A percentile compares a stretch with the other conserved stretches of the same genome.
phyloP scores from a whole-genome alignment of 2,888 invertebrate genomes.

The Tetramorium bicarinatum region DNA sequence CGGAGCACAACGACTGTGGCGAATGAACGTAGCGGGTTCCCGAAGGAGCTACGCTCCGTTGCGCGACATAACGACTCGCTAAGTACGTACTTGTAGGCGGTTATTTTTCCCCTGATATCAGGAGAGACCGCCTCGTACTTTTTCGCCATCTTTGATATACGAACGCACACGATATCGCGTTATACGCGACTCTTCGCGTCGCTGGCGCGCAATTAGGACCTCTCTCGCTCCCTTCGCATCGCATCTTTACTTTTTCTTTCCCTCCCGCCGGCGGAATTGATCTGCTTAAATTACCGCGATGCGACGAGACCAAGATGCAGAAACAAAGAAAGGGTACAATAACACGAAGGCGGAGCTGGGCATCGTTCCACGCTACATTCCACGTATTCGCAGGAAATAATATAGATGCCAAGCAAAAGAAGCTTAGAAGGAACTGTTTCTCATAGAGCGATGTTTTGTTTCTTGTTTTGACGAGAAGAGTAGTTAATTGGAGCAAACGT shows the following conservation, averaged over 20 bases:
- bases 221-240: slow-evolving; percentile 10
- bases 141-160: slow-evolving; percentile 72
- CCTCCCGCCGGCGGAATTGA: slow-evolving; percentile 57
- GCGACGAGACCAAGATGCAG: slow-evolving; percentile 2
- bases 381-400: neutral
- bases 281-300: slow-evolving; percentile 59
- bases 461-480: neutral
- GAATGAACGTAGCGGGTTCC: slow-evolving; percentile 63
- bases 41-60: slow-evolving; percentile 84
- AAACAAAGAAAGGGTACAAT: slow-evolving; percentile 25
- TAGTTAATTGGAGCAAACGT: neutral
- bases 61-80: slow-evolving; percentile 81
- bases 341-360: slow-evolving; percentile 8
- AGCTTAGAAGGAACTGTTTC: neutral
- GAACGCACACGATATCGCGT: slow-evolving; percentile 29
- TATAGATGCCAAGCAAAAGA: slow-evolving; percentile 2
- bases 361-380: slow-evolving; percentile 10
- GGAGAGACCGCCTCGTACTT: slow-evolving; percentile 61
- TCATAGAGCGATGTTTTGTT: neutral
- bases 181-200: slow-evolving; percentile 26
- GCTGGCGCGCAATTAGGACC: slow-evolving; percentile 42
- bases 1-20: slow-evolving; percentile 52
- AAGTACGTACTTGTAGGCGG: slow-evolving; percentile 82
- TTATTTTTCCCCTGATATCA: slow-evolving; percentile 80
- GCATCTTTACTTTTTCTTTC: neutral